phyloP scores from a whole-genome alignment of 2,797 vertebrate species.

The Phataginus tetradactyla region DNA sequence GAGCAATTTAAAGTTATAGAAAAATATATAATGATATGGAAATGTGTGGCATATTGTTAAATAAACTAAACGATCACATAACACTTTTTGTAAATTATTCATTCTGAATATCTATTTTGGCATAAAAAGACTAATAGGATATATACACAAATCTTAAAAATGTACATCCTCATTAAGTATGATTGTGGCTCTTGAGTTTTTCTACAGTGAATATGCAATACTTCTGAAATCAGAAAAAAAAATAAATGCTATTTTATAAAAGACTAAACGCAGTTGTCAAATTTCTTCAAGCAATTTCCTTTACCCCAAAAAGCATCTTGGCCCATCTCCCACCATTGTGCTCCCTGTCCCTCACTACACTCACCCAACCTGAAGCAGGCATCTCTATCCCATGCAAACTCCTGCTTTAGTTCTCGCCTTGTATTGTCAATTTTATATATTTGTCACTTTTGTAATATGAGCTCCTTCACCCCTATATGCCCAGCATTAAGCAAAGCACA shows the following conservation, averaged over 20 bases:
- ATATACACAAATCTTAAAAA: neutral
- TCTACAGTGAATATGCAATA: neutral
- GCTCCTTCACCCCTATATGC: neutral
- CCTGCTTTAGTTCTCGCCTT: neutral
- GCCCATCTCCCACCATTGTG: neutral
- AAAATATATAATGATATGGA: neutral
- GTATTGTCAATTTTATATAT: neutral
- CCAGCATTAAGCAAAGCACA: neutral
- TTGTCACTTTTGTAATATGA: neutral
- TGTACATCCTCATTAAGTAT: neutral
- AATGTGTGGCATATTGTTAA: neutral
- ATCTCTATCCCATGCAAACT: neutral
- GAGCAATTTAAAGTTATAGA: neutral
- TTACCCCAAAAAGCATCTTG: neutral
- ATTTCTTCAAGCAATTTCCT: neutral
- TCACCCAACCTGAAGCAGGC: neutral
- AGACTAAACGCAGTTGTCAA: neutral
- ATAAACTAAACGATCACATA: neutral
- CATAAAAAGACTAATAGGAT: neutral
- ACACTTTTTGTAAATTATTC: neutral
- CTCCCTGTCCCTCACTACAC: neutral
- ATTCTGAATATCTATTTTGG: neutral
- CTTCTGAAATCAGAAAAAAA: neutral
- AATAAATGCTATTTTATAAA: neutral
- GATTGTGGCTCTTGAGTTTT: neutral